phyloP scores from a whole-genome alignment of 2,888 invertebrate genomes.

The Aspidiotus destructor region DNA sequence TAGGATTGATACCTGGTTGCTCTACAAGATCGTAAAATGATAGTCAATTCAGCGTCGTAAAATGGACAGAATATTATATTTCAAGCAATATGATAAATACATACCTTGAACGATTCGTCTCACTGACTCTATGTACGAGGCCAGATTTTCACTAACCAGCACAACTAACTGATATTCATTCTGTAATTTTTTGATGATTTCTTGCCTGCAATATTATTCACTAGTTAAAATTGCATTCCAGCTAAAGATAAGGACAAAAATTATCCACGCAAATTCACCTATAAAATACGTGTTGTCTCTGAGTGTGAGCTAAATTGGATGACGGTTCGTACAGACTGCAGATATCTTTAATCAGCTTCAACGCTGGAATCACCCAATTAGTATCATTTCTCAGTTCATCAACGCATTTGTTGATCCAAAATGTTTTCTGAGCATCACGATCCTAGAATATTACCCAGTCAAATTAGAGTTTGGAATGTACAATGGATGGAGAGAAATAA shows the following conservation, averaged over 20 bases:
- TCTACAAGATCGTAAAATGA: constrained; percentile 44
- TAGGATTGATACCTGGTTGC: constrained; percentile 67
- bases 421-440: constrained; percentile 87
- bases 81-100: constrained; percentile 15
- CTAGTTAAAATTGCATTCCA: constrained; percentile 6
- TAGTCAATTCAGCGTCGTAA: background rate
- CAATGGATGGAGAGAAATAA: too few relatives aligned
- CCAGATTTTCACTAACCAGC: constrained; percentile 84
- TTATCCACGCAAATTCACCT: constrained; percentile 41
- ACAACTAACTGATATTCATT: constrained; percentile 86
- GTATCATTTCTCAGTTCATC: constrained; percentile 80
- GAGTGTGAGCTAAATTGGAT: constrained; percentile 48
- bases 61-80: background rate
- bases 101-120: constrained; percentile 52
- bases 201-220: constrained; percentile 45
- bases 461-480: background rate
- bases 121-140: constrained; percentile 80
- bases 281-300: constrained; percentile 49
- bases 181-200: constrained; percentile 83
- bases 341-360: constrained; percentile 91
- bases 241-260: background rate
- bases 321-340: constrained; percentile 86
- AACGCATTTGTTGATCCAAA: constrained; percentile 93
- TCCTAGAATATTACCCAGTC: constrained; percentile 47
- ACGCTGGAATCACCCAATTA: constrained; percentile 86